Percentiles rank a stretch among this genome's conserved stretches.
Evolutionary conservation across 2,113 vertebrate species (phyloP).

Genomic region (Paradoxurus hermaphroditus): DNA sequence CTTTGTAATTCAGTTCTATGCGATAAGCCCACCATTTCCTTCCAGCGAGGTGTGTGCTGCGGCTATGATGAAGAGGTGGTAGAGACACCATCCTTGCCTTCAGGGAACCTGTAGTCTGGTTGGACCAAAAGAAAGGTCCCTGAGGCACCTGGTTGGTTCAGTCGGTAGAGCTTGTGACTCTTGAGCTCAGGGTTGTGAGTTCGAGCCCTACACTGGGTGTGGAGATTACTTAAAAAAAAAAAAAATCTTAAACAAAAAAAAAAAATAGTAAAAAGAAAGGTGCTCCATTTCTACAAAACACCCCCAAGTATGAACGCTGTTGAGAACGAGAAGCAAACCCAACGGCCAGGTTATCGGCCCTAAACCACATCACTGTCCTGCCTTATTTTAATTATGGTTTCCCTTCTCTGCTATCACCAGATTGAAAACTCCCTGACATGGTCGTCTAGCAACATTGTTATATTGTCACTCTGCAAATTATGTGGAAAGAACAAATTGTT

Average conservation of each 20-base stretch:
- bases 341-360: not conserved
- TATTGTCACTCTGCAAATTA: conserved; percentile 66
- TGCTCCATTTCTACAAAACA: not conserved
- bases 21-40: not conserved
- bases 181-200: no score
- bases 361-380: conserved; percentile 9
- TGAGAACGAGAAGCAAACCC: not conserved
- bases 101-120: not conserved
- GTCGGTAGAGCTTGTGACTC: no score
- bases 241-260: no score
- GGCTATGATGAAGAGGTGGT: not conserved
- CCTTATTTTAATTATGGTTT: conserved; percentile 53
- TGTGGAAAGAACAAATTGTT: conserved; percentile 65
- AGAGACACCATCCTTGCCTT: not conserved
- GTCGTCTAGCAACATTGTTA: conserved; percentile 48
- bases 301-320: not conserved
- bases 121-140: not conserved
- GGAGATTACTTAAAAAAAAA: no score
- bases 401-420: conserved; percentile 51
- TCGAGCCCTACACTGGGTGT: no score
- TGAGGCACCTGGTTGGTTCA: no score
- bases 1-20: not conserved
- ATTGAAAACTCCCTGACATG: conserved; percentile 53
- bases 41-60: not conserved
- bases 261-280: not conserved